These are phyloP conservation scores for Callinectes sapidus DNA, from an alignment of 2,888 invertebrate genomes.

Conservation along the genomic window DNA sequence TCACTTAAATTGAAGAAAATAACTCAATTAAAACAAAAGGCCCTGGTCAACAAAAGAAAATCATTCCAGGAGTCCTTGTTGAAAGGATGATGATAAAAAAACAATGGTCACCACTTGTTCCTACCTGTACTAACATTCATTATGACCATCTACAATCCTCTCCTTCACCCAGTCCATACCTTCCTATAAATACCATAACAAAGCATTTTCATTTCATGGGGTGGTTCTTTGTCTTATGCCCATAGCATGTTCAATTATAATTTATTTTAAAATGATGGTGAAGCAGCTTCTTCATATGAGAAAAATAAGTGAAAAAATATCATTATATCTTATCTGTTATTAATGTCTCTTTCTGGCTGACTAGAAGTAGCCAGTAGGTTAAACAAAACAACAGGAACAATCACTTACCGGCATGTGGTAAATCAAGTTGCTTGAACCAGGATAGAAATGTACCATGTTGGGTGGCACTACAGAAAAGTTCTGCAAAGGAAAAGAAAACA, in stretches of 20 bases:
- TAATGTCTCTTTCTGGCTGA: background rate
- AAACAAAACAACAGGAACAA: background rate
- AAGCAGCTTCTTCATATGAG: no score
- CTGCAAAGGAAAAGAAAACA: constrained; percentile 27
- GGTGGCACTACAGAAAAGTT: constrained; percentile 54
- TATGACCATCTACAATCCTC: background rate
- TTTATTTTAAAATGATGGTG: background rate
- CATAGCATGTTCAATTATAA: background rate
- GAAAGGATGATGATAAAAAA: background rate
- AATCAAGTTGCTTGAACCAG: constrained; percentile 35
- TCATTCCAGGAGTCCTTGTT: background rate
- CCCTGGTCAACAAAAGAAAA: background rate
- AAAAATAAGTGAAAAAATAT: no score
- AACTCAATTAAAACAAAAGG: background rate
- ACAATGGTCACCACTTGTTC: background rate
- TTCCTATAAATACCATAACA: background rate
- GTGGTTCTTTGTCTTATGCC: background rate
- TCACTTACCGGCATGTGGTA: constrained; percentile 32
- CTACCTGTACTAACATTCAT: background rate
- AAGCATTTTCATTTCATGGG: background rate
- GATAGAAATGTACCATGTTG: constrained; percentile 51
- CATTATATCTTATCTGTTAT: background rate
- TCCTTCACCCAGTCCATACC: background rate
- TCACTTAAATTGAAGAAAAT: no score
- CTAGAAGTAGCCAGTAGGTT: background rate